Percentiles rank a stretch among this genome's conserved stretches.
These are phyloP conservation scores for Gymnorhina tibicen DNA, from an alignment of 2,113 vertebrate species.

Conservation along the genomic window DNA sequence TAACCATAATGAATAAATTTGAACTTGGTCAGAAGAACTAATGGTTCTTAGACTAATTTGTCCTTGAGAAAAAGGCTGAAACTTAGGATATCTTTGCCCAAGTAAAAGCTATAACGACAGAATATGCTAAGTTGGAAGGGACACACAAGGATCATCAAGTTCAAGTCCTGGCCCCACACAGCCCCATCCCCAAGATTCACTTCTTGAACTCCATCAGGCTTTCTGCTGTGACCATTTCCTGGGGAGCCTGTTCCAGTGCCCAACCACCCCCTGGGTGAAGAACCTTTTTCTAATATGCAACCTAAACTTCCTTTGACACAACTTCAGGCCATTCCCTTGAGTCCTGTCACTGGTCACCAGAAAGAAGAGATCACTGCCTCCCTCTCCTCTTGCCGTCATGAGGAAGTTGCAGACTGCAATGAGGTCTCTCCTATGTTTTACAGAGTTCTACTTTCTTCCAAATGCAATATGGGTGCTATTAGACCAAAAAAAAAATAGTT, in stretches of 20 bases:
- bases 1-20: background rate
- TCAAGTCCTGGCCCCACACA: background rate
- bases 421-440: background rate
- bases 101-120: background rate
- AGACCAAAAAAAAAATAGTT: background rate
- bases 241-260: background rate
- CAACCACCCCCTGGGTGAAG: accelerated
- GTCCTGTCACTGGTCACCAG: background rate
- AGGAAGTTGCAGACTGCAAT: no score
- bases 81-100: background rate
- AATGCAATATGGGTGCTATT: background rate
- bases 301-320: background rate
- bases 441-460: background rate
- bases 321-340: accelerated
- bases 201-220: background rate
- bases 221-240: background rate
- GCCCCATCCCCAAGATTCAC: background rate
- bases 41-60: background rate
- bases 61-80: background rate
- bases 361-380: background rate
- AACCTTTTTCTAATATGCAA: background rate
- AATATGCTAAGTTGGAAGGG: background rate
- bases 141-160: background rate
- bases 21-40: background rate
- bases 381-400: background rate